These are phyloP conservation scores for Lamproptera curius DNA, from an alignment of 2,888 invertebrate genomes.

Conservation along the genomic window DNA sequence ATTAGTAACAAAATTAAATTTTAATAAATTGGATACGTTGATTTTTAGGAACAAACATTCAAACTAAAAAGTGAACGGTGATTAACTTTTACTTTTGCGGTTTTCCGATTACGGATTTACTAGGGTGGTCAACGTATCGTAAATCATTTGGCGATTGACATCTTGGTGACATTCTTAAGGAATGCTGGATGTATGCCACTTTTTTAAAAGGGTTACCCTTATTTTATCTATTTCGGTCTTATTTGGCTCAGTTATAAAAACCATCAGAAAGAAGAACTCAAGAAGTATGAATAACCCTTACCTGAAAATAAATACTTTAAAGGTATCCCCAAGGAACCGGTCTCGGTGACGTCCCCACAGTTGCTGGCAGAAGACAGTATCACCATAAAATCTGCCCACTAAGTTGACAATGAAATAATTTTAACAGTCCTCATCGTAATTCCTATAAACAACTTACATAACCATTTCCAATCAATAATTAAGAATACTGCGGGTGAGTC, in stretches of 20 bases:
- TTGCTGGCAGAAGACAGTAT: slow-evolving; percentile 92
- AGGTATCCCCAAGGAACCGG: slow-evolving; percentile 90
- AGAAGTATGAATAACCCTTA: slow-evolving; percentile 42
- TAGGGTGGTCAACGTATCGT: too few relatives aligned
- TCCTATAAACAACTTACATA: slow-evolving; percentile 92
- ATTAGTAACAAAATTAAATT: too few relatives aligned
- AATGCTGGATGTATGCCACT: too few relatives aligned
- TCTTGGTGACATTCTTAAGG: too few relatives aligned
- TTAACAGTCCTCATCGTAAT: slow-evolving; percentile 92
- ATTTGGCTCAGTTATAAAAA: neutral
- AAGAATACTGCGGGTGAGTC: slow-evolving; percentile 87
- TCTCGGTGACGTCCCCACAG: slow-evolving; percentile 94
- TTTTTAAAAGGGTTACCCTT: too few relatives aligned
- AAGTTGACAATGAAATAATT: slow-evolving; percentile 95
- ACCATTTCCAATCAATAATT: slow-evolving; percentile 87
- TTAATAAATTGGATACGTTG: too few relatives aligned
- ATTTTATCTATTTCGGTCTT: too few relatives aligned
- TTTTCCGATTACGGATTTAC: too few relatives aligned
- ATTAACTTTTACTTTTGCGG: too few relatives aligned
- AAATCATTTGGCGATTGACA: too few relatives aligned
- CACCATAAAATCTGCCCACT: slow-evolving; percentile 92
- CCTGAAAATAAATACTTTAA: slow-evolving; percentile 94
- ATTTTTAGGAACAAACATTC: too few relatives aligned
- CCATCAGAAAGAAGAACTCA: neutral
- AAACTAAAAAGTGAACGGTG: too few relatives aligned